phyloP scores from a whole-genome alignment of 2,888 invertebrate genomes.

The Polymixis flavicincta region DNA sequence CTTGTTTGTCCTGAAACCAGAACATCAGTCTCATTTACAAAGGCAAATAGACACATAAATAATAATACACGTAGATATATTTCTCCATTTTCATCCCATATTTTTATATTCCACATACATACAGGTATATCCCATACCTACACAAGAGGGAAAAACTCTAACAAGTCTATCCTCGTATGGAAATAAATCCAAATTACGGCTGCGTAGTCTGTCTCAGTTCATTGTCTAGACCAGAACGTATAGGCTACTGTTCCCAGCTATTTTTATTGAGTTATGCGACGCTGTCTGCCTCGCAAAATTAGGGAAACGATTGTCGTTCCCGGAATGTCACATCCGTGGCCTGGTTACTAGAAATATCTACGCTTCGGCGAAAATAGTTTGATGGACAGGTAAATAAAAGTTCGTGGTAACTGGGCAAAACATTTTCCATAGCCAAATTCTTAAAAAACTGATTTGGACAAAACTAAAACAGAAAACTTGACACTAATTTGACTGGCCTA shows the following conservation, averaged over 20 bases:
- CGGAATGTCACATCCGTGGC: conserved; percentile 47
- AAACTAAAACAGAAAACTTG: background rate
- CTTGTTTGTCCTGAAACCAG: conserved; percentile 4
- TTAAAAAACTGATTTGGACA: background rate
- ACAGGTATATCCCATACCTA: conserved; percentile 10
- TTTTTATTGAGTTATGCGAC: conserved; percentile 49
- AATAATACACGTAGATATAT: conserved; percentile 1
- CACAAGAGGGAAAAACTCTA: conserved; percentile 14
- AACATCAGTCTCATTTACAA: conserved; percentile 10
- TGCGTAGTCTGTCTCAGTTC: conserved; percentile 26
- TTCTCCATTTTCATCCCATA: conserved; percentile 24
- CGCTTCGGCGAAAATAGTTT: conserved; percentile 54
- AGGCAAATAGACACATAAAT: conserved; percentile 25
- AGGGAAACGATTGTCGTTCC: conserved; percentile 55
- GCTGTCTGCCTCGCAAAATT: conserved; percentile 45
- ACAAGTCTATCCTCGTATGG: conserved; percentile 35
- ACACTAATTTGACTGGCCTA: background rate
- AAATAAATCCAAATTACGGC: conserved; percentile 54
- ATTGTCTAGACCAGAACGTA: conserved; percentile 45
- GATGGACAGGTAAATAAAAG: conserved; percentile 46
- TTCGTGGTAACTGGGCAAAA: conserved; percentile 12
- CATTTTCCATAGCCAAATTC: background rate
- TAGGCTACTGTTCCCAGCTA: conserved; percentile 21
- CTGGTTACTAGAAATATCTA: conserved; percentile 58
- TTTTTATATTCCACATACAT: conserved; percentile 29